Percentiles rank a stretch among this genome's conserved stretches.
Evolutionary conservation across 1,140 invertebrate species (phyloP).

Genomic region (Lepidostoma basale): DNA sequence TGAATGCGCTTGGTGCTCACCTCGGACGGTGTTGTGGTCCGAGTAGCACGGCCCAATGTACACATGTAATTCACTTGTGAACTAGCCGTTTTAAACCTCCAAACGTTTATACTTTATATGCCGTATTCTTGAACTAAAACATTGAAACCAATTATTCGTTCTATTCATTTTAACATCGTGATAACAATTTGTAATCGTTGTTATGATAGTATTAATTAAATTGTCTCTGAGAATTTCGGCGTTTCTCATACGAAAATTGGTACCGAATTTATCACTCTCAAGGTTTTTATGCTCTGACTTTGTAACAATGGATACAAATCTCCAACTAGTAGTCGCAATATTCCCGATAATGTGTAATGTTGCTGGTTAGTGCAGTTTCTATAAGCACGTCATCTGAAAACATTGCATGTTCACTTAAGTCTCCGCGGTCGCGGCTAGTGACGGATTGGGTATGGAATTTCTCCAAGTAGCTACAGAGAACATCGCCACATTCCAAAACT

Average conservation of each 20-base stretch:
- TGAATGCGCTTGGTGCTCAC: constrained; percentile 1
- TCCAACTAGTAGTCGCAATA: background rate
- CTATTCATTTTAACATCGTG: background rate
- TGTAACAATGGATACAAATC: constrained; percentile 3
- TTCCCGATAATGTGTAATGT: constrained; percentile 4
- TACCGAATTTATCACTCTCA: background rate
- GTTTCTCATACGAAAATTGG: background rate
- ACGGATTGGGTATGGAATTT: constrained; percentile 20
- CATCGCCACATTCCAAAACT: too few species aligned
- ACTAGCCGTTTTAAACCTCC: too few species aligned
- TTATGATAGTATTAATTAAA: background rate
- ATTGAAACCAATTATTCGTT: too few species aligned
- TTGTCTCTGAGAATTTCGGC: background rate
- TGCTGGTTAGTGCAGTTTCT: constrained; percentile 4
- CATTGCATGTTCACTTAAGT: constrained; percentile 10
- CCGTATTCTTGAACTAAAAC: too few species aligned
- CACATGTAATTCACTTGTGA: background rate
- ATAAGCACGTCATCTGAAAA: constrained; percentile 23
- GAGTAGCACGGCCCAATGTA: background rate
- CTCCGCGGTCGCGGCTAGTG: background rate
- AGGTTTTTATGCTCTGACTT: background rate
- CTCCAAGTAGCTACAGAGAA: too few species aligned
- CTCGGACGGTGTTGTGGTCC: background rate
- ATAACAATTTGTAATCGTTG: background rate
- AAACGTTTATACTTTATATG: too few species aligned